Conservation (phyloP, 2,113 vertebrate species). For the Podarcis muralis region DNA sequence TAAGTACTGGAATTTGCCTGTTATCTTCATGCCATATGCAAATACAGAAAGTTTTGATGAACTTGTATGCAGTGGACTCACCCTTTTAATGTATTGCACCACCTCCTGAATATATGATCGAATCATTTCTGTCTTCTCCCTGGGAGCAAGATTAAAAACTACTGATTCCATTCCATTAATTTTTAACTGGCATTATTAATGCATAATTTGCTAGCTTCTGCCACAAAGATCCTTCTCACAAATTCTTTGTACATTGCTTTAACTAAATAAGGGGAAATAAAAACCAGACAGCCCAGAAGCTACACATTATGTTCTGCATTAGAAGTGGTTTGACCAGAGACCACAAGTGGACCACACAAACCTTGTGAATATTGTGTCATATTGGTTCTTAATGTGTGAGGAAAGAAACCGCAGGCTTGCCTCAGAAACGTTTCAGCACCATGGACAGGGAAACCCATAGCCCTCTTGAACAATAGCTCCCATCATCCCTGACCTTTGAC, state of each 20-base stretch:
- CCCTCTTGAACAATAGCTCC: no score
- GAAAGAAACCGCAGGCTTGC: neutral
- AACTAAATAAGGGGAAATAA: neutral
- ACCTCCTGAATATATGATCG: conserved; percentile 95
- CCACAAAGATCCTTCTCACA: neutral
- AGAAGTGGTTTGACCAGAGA: neutral
- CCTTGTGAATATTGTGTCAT: no score
- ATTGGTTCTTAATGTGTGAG: neutral
- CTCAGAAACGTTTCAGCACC: neutral
- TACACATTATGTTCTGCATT: neutral
- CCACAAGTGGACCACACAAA: neutral
- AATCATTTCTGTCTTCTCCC: conserved; percentile 97
- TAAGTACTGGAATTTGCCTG: neutral
- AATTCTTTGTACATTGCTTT: neutral
- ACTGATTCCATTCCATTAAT: neutral
- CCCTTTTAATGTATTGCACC: conserved; percentile 95
- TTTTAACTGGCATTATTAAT: neutral
- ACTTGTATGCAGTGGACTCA: conserved; percentile 53
- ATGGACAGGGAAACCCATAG: no score
- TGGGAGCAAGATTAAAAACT: conserved; percentile 62
- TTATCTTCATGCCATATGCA: neutral
- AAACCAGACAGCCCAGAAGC: no score
- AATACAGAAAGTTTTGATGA: neutral
- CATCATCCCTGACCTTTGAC: no score
- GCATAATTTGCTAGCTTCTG: neutral